A percentile compares a stretch with the other conserved stretches of the same genome.
phyloP scores from a whole-genome alignment of 2,797 vertebrate genomes.

The Pogoniulus pusillus region DNA sequence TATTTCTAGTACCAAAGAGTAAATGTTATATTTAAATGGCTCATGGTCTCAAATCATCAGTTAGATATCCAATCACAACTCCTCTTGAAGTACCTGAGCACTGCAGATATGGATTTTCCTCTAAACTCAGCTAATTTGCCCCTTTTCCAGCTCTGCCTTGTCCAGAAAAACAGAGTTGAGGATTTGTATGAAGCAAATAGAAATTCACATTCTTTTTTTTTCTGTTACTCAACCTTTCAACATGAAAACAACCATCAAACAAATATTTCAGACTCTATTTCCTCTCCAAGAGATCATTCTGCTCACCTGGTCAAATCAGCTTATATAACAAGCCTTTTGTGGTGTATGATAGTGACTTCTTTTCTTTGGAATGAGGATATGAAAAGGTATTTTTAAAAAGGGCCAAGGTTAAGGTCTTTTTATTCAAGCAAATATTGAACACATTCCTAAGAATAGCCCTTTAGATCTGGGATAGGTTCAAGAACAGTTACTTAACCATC shows the following conservation, averaged over 20 bases:
- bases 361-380: constrained; percentile 45
- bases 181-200: neutral
- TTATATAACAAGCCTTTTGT: constrained; percentile 24
- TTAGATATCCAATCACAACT: neutral
- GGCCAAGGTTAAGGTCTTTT: constrained; percentile 26
- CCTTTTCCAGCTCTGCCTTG: neutral
- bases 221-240: neutral
- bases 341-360: neutral
- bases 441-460: constrained; percentile 55
- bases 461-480: constrained; percentile 37
- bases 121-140: neutral
- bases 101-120: neutral
- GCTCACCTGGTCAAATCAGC: neutral
- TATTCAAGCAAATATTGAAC: constrained; percentile 59
- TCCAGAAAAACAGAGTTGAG: neutral
- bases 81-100: neutral
- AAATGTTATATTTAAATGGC: neutral
- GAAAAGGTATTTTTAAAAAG: constrained; percentile 25
- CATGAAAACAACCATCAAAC: constrained; percentile 8
- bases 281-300: neutral
- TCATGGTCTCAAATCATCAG: neutral
- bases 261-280: neutral
- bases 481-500: constrained; percentile 58
- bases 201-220: neutral
- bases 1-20: neutral